A percentile compares a stretch with the other conserved stretches of the same genome.
These are phyloP conservation scores for Aulostomus chinensis DNA, from an alignment of 2,797 vertebrate genomes.

Conservation along the genomic window DNA sequence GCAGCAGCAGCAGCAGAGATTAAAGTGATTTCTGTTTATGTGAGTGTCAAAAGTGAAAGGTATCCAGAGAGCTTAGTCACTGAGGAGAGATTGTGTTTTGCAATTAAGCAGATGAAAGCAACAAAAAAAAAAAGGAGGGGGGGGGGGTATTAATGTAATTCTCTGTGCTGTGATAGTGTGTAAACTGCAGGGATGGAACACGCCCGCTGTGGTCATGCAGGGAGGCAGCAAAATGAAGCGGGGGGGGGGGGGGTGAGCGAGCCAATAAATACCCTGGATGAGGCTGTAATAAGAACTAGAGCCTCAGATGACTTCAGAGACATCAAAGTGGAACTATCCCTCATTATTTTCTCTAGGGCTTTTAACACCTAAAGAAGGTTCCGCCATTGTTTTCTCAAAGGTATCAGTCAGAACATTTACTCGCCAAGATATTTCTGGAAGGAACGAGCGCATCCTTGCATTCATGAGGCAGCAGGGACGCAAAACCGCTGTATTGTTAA, in stretches of 20 bases:
- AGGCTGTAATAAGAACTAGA: too few species aligned
- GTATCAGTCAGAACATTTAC: too few species aligned
- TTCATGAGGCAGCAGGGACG: too few species aligned
- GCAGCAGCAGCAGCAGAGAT: constrained; percentile 10
- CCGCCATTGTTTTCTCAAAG: background rate
- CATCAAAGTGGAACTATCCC: background rate
- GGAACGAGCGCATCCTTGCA: too few species aligned
- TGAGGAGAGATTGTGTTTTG: constrained; percentile 18
- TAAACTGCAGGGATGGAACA: constrained; percentile 43
- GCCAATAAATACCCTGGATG: constrained; percentile 21
- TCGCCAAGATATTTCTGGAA: too few species aligned
- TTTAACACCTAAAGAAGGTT: constrained; percentile 1
- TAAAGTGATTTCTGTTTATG: constrained; percentile 8
- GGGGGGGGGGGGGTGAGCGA: too few species aligned
- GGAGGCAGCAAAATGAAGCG: too few species aligned
- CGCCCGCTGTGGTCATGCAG: constrained; percentile 22
- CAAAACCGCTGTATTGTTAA: too few species aligned
- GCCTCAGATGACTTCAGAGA: constrained; percentile 25
- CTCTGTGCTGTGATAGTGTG: constrained; percentile 9
- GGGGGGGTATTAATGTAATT: constrained; percentile 8
- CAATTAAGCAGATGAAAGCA: constrained; percentile 26
- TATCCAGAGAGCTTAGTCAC: constrained; percentile 24
- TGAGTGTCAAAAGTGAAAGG: constrained; percentile 17
- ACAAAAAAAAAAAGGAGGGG: background rate
- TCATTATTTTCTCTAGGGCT: constrained; percentile 21